Conservation (phyloP, 35 echinoderm and acorn worm species). For the Lytechinus pictus region DNA sequence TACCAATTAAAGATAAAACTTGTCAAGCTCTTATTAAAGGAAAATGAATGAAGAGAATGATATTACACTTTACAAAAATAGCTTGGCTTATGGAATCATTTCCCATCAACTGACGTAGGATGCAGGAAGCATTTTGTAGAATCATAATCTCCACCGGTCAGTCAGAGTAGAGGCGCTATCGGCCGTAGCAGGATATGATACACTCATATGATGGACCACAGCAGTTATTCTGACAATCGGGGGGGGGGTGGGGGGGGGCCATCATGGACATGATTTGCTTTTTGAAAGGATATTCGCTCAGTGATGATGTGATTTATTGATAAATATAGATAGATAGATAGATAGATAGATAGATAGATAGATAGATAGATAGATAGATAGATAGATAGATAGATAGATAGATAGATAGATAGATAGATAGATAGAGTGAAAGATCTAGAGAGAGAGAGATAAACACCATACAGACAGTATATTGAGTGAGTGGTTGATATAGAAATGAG, state of each 20-base stretch:
- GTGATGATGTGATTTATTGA: too few relatives aligned
- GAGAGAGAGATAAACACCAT: too few relatives aligned
- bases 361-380: too few relatives aligned
- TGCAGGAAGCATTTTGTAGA: background rate
- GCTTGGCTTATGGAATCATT: background rate
- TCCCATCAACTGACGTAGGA: background rate
- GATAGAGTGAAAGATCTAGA: too few relatives aligned
- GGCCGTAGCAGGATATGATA: background rate
- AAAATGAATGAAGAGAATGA: too few relatives aligned
- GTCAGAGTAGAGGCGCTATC: background rate
- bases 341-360: too few relatives aligned
- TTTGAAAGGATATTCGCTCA: background rate
- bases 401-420: too few relatives aligned
- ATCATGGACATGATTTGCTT: background rate
- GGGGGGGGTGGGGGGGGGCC: background rate
- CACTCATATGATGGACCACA: background rate
- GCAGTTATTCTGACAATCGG: background rate
- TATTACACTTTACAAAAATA: background rate
- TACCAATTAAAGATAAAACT: background rate
- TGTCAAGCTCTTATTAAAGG: too few relatives aligned
- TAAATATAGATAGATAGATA: too few relatives aligned
- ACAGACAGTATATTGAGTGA: too few relatives aligned
- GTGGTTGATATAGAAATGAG: too few relatives aligned
- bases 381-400: too few relatives aligned
- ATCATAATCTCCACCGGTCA: background rate